Evolutionary conservation across 2,797 vertebrate species (phyloP), one percentile per base, ranked within the genome.

Genomic region (Alca torda): DNA sequence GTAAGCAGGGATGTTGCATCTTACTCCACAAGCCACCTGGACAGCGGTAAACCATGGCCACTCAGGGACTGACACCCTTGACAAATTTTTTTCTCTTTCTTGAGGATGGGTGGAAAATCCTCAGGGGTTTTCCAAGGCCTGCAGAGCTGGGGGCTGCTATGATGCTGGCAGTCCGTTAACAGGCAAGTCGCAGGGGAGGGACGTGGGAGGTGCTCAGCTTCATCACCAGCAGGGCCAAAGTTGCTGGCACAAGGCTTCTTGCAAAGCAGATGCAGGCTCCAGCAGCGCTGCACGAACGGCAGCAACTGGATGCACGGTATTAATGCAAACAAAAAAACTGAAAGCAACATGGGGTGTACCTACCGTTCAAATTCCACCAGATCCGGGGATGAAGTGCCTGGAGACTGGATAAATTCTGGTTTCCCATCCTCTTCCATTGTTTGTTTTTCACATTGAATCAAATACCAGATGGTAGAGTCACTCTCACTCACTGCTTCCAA

Each of bases 321-420:
- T 45, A 86, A 69, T 9, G 37, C 25, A 64, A 78, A 53, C 35
- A 77, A 72, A 80, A 64, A 81, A 68, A 20, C 5, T 60, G 23
- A 83, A 72, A 51, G 64, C 72, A 79, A 57, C 0, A 0, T 31
- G 30, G 23, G 25, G 15, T 30, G 37, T 68, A 87, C 97, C 65
- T 97, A 99, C 98, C 98, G 96, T 92, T 99, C 98, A 97, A 98
- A 99, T 91, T 98, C 98, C 92, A 98, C 78, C 86, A 99, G 97
- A 89, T 98, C 98, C 8, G 96, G 78, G 17, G 97, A 94, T 33
- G 95, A 93, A 91, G 89, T 69, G 33, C 43, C 28, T 16, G 96
- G 79, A 73, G 93, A 92, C 75, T 94, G 94, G 19, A 70, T 81
- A 53, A 94, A 16, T 77, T 91, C 89, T 85, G 76, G 45, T n/a